These are phyloP conservation scores for Panzeria rudis DNA, from an alignment of 2,888 invertebrate genomes.

Conservation along the genomic window DNA sequence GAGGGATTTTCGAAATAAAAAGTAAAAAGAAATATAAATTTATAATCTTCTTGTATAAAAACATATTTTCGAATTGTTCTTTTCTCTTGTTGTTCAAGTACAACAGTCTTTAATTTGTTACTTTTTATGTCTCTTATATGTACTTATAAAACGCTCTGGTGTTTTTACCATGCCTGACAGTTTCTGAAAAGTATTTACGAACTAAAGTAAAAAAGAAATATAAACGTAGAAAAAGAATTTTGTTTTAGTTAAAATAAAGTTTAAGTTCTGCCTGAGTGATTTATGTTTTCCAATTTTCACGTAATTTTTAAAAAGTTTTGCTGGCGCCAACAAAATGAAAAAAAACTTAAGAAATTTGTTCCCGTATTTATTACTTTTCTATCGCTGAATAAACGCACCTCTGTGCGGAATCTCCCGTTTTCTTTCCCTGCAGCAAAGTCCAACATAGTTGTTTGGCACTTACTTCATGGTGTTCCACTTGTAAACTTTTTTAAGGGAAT, in stretches of 20 bases:
- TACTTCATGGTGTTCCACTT: constrained; percentile 49
- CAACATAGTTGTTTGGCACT: constrained; percentile 45
- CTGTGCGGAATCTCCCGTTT: background rate
- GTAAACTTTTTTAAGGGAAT: constrained; percentile 59
- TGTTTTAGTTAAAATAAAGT: constrained; percentile 64
- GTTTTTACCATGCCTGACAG: constrained; percentile 24
- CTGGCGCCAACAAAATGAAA: constrained; percentile 25
- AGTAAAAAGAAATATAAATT: constrained; percentile 11
- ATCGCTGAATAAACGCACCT: constrained; percentile 40
- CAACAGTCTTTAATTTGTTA: constrained; percentile 31
- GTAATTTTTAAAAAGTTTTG: constrained; percentile 67
- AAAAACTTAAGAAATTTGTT: constrained; percentile 26
- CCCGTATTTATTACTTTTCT: constrained; percentile 63
- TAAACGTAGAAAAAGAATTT: constrained; percentile 47
- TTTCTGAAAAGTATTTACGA: constrained; percentile 50
- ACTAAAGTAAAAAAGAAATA: constrained; percentile 27
- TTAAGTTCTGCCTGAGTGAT: constrained; percentile 79
- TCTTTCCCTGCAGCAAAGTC: constrained; percentile 7
- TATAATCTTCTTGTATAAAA: constrained; percentile 5
- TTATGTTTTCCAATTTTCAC: constrained; percentile 81
- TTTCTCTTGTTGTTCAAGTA: background rate
- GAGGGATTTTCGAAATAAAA: background rate
- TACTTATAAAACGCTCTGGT: constrained; percentile 25
- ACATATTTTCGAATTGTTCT: background rate
- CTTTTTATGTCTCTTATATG: constrained; percentile 10